A percentile compares a stretch with the other conserved stretches of the same genome.
Conservation (phyloP, 2,797 vertebrate species). For the Myiothlypis coronata region DNA sequence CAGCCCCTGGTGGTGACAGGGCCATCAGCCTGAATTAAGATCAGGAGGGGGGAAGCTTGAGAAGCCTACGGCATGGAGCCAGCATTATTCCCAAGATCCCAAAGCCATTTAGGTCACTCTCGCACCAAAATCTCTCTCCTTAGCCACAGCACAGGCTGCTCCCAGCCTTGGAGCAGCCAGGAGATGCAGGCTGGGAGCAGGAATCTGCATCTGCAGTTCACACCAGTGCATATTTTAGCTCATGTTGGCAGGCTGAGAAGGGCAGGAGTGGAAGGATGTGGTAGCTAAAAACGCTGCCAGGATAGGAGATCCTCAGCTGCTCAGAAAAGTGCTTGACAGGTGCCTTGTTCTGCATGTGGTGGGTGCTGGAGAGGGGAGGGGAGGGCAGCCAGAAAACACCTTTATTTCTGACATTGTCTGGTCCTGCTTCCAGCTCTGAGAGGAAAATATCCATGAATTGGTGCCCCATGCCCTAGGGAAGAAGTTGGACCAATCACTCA, state of each 20-base stretch:
- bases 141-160: not conserved
- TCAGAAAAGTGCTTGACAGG: accelerated
- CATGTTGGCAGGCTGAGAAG: not conserved
- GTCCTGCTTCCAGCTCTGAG: not conserved
- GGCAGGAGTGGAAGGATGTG: not conserved
- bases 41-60: not conserved
- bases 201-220: not conserved
- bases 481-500: not conserved
- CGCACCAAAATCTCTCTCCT: not conserved
- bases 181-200: not conserved
- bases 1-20: not conserved
- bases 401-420: not conserved
- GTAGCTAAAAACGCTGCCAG: not conserved
- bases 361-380: not conserved
- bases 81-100: not conserved
- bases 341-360: not conserved
- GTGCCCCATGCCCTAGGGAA: not conserved
- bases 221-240: not conserved
- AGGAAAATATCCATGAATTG: accelerated
- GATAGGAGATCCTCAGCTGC: not conserved
- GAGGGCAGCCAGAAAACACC: not conserved
- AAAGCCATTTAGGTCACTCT: accelerated
- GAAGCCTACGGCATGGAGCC: not conserved
- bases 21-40: not conserved
- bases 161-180: not conserved